Evolutionary conservation across 2,797 vertebrate genomes (phyloP).

Genomic region (Rhynchotus rufescens): DNA sequence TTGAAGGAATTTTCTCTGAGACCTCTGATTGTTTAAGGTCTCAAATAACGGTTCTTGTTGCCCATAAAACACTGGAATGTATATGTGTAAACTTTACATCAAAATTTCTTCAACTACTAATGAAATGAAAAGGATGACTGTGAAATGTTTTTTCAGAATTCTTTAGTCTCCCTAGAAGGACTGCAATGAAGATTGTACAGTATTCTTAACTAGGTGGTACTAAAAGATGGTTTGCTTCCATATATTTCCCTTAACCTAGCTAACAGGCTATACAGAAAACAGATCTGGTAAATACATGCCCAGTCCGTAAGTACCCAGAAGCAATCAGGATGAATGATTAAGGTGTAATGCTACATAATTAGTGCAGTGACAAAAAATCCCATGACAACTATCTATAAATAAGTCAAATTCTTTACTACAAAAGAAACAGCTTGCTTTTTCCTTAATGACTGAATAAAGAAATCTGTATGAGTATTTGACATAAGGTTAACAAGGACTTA

Average conservation of each 20-base stretch:
- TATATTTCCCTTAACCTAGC: background rate
- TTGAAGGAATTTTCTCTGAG: background rate
- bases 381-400: background rate
- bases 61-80: background rate
- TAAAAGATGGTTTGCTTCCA: background rate
- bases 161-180: background rate
- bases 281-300: background rate
- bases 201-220: fast-evolving
- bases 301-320: background rate
- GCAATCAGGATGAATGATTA: background rate
- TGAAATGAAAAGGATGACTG: background rate
- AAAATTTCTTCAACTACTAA: background rate
- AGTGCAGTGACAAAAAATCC: background rate
- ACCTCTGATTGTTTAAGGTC: background rate
- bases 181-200: background rate
- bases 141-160: background rate
- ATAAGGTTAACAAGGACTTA: background rate
- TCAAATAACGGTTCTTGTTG: background rate
- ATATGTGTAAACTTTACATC: background rate
- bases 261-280: background rate
- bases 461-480: background rate
- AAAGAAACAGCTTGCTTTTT: background rate
- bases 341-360: background rate
- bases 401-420: background rate
- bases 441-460: background rate